Evolutionary conservation across 2,113 vertebrate genomes (phyloP), one percentile per base, ranked within the genome.

Genomic region (Rhombomys opimus): DNA sequence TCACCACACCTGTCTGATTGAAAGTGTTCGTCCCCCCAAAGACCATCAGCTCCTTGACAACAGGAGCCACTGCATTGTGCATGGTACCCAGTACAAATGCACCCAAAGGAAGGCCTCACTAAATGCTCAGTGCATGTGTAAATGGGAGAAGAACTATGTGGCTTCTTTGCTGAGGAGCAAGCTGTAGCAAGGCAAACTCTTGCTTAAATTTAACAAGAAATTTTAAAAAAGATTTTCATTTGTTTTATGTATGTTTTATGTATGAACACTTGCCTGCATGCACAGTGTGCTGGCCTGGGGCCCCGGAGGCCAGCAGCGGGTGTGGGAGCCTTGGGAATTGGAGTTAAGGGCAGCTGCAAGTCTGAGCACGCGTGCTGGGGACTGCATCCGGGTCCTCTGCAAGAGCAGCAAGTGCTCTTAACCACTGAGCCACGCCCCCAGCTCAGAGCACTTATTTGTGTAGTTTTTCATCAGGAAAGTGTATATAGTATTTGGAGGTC

Each of bases 11-110:
- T 12, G 7, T 18, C 20, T 72, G 46, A 54, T 13, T 54, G 46
- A 35, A 70, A 70, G 5, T 46, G 25, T 27, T 15, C 88, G 25
- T 75, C 61, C 72, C 35, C 52, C 61, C 0, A 70, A 61, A 73
- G 94, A 91, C 1, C 81, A 15, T 80, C 95, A 96, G 86, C 46
- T 80, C 50, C 61, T 87, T 59, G 68, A 95, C 72, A 95, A 59
- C 61, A 57, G 57, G 57, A 57, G 57, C 57, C 57, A 57, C 57
- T 57, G 15, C 57, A 57, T 57, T 57, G 12, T 57, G 15, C 57
- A 57, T 12, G 57, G 57, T 15, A 15, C 57, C 15, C 15, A 57
- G 57, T 57, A 15, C 57, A 57, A 57, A 12, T 57, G 57, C 57
- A 15, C 57, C 12, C 12, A 77, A 27, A 86, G 35, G 59, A 95